A percentile compares a stretch with the other conserved stretches of the same genome.
Conservation (phyloP, 2,888 invertebrate species). For the Lasioglossum marginatum region DNA sequence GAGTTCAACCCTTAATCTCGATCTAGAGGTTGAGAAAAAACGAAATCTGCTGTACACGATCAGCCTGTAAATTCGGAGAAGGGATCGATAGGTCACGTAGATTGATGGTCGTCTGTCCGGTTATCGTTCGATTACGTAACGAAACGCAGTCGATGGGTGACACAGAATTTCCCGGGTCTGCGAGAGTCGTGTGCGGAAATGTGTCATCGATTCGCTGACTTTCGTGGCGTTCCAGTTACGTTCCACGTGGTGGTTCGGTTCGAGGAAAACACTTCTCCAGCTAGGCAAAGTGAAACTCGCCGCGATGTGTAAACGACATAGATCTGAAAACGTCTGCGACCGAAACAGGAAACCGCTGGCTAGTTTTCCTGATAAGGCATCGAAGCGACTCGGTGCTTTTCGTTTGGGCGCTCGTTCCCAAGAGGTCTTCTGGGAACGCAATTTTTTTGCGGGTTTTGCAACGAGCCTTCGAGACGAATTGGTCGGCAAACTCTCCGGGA, state of each 20-base stretch:
- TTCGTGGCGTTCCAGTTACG: slow-evolving; percentile 66
- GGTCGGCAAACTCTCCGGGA: neutral
- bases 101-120: neutral
- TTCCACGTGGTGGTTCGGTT: slow-evolving; percentile 54
- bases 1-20: neutral
- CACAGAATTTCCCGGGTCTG: neutral
- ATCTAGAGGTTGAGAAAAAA: neutral
- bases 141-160: neutral
- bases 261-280: slow-evolving; percentile 55
- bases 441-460: neutral
- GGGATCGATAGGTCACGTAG: neutral
- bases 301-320: slow-evolving; percentile 47
- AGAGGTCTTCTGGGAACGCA: neutral
- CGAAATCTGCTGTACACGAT: neutral
- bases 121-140: slow-evolving; percentile 1
- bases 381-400: slow-evolving; percentile 24
- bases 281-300: slow-evolving; percentile 58
- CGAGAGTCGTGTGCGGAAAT: slow-evolving; percentile 34
- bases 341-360: slow-evolving; percentile 35
- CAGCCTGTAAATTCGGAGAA: neutral
- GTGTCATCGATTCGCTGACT: slow-evolving; percentile 68
- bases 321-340: slow-evolving; percentile 41
- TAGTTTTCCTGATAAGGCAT: slow-evolving; percentile 48
- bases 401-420: neutral
- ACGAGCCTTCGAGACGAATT: neutral